Conservation (phyloP, 1,140 invertebrate species). For the Bombus sibiricus region DNA sequence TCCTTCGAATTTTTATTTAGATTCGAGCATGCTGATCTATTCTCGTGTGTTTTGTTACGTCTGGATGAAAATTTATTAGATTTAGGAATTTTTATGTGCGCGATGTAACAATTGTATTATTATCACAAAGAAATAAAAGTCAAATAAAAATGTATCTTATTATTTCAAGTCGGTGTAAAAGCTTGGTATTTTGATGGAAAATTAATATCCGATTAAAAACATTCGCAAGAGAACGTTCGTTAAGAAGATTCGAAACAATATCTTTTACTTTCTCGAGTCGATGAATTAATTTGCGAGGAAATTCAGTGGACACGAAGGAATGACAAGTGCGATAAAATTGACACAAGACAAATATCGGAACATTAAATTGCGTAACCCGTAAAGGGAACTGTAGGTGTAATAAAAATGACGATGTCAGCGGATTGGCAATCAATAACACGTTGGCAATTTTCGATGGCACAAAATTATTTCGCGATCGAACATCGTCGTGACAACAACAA, state of each 20-base stretch:
- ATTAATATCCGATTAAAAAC: neutral
- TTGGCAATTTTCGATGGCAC: slow-evolving; percentile 21
- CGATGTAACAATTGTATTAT: no score
- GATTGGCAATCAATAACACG: slow-evolving; percentile 22
- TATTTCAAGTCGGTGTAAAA: no score
- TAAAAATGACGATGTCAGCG: slow-evolving; percentile 38
- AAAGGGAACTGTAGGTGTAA: neutral
- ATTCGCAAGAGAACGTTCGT: no score
- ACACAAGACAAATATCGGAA: neutral
- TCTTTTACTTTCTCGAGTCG: neutral
- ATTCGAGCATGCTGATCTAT: neutral
- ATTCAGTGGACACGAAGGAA: neutral
- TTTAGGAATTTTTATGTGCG: no score
- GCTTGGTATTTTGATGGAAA: neutral
- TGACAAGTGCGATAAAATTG: slow-evolving; percentile 5
- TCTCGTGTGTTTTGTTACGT: neutral
- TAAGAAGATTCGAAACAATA: no score
- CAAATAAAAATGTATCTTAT: no score
- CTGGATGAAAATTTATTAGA: no score
- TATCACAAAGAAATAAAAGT: no score
- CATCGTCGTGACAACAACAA: slow-evolving; percentile 45
- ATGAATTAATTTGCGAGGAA: neutral
- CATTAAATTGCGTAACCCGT: neutral
- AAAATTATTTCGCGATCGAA: slow-evolving; percentile 29
- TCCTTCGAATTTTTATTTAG: neutral